A percentile compares a stretch with the other conserved stretches of the same genome.
Conservation (phyloP, 2,888 invertebrate genomes). For the Tineola bisselliella region DNA sequence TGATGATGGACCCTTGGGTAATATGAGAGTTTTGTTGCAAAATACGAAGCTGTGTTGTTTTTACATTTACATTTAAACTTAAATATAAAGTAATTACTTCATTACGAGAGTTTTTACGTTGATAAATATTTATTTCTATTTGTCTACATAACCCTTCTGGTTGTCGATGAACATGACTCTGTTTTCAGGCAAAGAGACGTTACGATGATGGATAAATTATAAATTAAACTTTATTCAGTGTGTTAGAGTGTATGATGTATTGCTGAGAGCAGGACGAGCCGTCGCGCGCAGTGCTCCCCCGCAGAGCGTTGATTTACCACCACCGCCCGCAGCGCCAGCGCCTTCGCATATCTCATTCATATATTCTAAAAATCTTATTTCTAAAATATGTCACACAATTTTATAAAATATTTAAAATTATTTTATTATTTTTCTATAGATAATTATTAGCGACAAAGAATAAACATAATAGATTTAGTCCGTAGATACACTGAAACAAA, state of each 20-base stretch:
- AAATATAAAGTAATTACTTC: neutral
- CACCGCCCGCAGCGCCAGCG: constrained; percentile 17
- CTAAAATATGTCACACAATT: neutral
- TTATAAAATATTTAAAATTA: too few species aligned
- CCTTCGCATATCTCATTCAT: constrained; percentile 17
- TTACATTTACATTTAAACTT: neutral
- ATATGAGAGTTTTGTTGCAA: neutral
- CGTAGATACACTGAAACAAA: too few species aligned
- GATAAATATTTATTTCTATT: too few species aligned
- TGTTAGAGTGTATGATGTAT: constrained; percentile 1
- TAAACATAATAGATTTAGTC: too few species aligned
- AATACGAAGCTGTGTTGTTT: neutral
- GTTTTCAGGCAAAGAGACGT: too few species aligned
- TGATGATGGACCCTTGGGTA: constrained; percentile 35
- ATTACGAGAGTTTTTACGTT: neutral
- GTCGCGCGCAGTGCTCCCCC: constrained; percentile 27
- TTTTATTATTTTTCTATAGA: too few species aligned
- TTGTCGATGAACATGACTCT: too few species aligned
- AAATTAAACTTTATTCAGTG: neutral
- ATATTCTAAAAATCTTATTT: neutral
- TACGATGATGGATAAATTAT: neutral
- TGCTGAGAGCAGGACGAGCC: constrained; percentile 18
- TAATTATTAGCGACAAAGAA: too few species aligned
- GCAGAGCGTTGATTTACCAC: constrained; percentile 32
- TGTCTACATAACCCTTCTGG: too few species aligned